Conservation (phyloP, 2,113 vertebrate genomes). For the Cyprinodon variegatus region DNA sequence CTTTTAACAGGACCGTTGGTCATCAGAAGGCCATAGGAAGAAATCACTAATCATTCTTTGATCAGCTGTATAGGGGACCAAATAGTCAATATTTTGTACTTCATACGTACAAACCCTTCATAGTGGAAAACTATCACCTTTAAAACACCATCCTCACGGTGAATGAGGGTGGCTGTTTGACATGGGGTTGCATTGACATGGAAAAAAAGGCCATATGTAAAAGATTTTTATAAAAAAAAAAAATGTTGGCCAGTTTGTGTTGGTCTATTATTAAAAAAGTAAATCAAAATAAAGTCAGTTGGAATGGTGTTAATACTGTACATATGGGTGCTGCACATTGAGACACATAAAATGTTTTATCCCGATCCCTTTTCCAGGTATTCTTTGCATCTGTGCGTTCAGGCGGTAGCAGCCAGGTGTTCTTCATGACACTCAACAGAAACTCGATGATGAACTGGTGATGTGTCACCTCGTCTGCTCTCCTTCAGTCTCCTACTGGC, state of each 20-base stretch:
- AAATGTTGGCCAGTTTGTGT: neutral
- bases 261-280: neutral
- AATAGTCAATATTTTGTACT: too few species aligned
- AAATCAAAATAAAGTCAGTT: neutral
- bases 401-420: slow-evolving; percentile 98
- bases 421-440: slow-evolving; percentile 99
- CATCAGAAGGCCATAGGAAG: too few species aligned
- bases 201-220: neutral
- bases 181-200: neutral
- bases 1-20: too few species aligned
- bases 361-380: slow-evolving; percentile 78
- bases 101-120: too few species aligned
- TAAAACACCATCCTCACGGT: too few species aligned
- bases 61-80: too few species aligned
- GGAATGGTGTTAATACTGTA: neutral
- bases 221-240: neutral
- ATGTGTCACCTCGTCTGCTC: slow-evolving; percentile 64
- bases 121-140: too few species aligned
- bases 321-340: too few species aligned
- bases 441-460: slow-evolving; percentile 99
- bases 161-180: neutral
- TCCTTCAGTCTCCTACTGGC: slow-evolving; percentile 47
- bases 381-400: slow-evolving; percentile 98
- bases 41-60: too few species aligned
- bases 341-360: too few species aligned